Base-by-base conservation (phyloP, 2,797 vertebrate genomes). In the Ctenosaura bakeri region DNA sequence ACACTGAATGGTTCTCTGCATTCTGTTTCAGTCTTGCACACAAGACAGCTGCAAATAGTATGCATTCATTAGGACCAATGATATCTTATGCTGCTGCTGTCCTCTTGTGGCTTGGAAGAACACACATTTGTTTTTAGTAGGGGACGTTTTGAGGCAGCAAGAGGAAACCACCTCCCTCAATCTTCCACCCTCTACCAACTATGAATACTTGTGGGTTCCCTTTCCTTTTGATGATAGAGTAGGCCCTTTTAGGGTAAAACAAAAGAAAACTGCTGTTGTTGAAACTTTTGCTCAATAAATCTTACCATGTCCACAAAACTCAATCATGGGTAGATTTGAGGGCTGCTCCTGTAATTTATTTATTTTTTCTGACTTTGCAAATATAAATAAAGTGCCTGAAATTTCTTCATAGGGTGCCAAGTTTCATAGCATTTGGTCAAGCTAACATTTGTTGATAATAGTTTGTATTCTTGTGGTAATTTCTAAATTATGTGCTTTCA, bases 101-200 rank as follows among this genome's bases (percentile, higher is more conserved):
- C 95, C 95, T 92, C 95, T 96, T 90, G 93, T 96, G 95, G 95
- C 88, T 94, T 93, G 71, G 66, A 69, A 42, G 42, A 32, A 64
- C 26, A 89, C 82, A 59, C 83, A 87, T 91, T 89, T 89, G 12
- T 50, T 26, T 80, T 81, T 69, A 42, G 22, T 85, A 79, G 42
- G 26, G 35, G 29, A 74, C 73, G 24, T 24, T 54, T 42, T 50
- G 2, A 66, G n/a, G 62, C 85, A 92, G 76, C 87, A 91, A 83
- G 2, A 42, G 59, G 59, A 86, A 66, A n/a, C 42, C 20, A 78
- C 29, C 8, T 77, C 6, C 42, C 24, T 56, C 18, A 82, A 64
- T 35, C 10, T 38, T 86, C 35, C 20, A 74, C 12, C 52, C 12
- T 38, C 18, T 86, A 71, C 16, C 38, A 52, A 81, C 4, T 1